Evolutionary conservation across 2,797 vertebrate species (phyloP), one percentile per base, ranked within the genome.

Genomic region (Scolopax bukidnonensis): DNA sequence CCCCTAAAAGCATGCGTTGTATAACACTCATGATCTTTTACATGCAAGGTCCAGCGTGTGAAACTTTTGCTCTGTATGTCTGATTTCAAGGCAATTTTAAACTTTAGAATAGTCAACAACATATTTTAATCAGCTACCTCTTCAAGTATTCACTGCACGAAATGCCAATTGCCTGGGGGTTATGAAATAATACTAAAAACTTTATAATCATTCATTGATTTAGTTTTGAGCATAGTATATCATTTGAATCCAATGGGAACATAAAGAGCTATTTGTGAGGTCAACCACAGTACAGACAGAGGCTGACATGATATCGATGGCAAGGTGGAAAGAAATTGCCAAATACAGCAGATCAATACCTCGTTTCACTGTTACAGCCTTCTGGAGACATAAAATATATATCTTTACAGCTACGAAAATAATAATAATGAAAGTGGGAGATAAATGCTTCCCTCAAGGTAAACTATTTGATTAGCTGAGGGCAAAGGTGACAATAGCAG

Each of bases 171-270:
- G 98, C 99, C 98, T 96, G 95, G 84, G 91, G 98, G 98, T 98
- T 97, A 98, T 98, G 97, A 98, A 99, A 99, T 98, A 99, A 99
- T 99, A 99, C 98, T 98, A 98, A 98, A 99, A 99, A 99, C 98
- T 99, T 99, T 98, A 99, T 99, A 99, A 99, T 99, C 99, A 99
- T 98, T 98, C 99, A 99, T 99, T 98, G 99, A 99, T 99, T 99
- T 99, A 98, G 98, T 99, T 99, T 99, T 99, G 98, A 98, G 98
- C 98, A 99, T 98, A 99, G 98, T 99, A 99, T 99, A 99, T 99
- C 99, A 99, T 97, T 98, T 98, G 98, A 99, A 98, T 99, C 99
- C 99, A 98, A 99, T 98, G 99, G 99, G 99, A 99, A 98, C 97
- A 97, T 98, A 99, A 99, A 98, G 97, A 98, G 98, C 98, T 97